phyloP scores from a whole-genome alignment of 2,113 vertebrate genomes.

The Riparia riparia region DNA sequence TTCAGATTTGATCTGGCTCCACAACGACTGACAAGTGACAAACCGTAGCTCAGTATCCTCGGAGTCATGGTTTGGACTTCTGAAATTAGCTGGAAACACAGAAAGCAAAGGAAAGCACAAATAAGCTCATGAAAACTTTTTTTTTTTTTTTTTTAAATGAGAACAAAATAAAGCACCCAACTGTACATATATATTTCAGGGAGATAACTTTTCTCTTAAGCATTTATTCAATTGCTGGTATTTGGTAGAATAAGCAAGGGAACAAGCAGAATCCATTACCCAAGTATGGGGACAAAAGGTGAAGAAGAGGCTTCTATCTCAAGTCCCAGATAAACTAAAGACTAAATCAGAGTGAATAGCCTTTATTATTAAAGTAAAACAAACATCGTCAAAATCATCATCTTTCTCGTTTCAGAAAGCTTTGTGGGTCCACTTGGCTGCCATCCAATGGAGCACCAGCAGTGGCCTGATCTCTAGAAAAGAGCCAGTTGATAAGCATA shows the following conservation, averaged over 20 bases:
- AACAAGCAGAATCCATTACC: not conserved
- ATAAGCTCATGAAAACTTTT: not conserved
- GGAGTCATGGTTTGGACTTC: constrained; percentile 48
- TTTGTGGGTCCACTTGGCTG: not conserved
- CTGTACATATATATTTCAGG: not conserved
- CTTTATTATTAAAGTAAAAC: not conserved
- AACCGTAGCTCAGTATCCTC: constrained; percentile 80
- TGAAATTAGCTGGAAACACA: constrained; percentile 80
- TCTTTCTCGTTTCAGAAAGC: not conserved
- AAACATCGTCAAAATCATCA: not conserved
- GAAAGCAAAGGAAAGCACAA: not conserved
- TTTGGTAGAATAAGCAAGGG: not conserved
- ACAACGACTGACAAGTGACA: constrained; percentile 83
- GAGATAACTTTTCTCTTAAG: not conserved
- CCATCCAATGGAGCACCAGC: not conserved
- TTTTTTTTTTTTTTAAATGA: not conserved
- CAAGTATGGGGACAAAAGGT: not conserved
- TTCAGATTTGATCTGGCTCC: constrained; percentile 85
- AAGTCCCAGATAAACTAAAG: not conserved
- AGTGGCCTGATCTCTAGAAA: not conserved
- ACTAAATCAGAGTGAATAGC: not conserved
- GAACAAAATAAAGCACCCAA: not conserved
- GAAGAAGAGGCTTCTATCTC: not conserved
- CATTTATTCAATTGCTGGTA: not conserved
- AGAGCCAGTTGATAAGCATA: not conserved